Evolutionary conservation across 2,888 invertebrate genomes (phyloP), one percentile per base, ranked within the genome.

Genomic region (Euplagia quadripunctaria): DNA sequence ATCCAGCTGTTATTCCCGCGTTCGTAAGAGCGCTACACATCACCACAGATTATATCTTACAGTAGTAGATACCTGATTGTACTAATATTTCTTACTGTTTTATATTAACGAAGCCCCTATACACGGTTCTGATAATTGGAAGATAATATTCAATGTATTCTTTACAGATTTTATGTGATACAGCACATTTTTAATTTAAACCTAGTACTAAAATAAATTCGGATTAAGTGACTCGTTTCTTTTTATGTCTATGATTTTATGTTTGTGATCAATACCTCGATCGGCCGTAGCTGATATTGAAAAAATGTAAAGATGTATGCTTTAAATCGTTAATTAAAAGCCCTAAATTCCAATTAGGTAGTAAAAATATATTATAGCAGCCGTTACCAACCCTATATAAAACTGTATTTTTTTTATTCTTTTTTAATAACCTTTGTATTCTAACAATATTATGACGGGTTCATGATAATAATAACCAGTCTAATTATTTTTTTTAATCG

Each of bases 41-140:
- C 73, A 79, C 80, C 76, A 79, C 79, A 82, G 89, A 89, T 88
- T 86, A 86, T 82, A 88, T 90, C 88, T 86, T 76, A 81, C 83
- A 83, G 81, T 81, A 85, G 84, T 81, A 75, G 63, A 46, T 78
- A 77, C 68, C 70, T 78, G 68, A 73, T 69, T 73, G 68, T 46
- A 31, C 64, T 65, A 73, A 64, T 84, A 84, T 78, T 77, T 84
- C 77, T 82, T 82, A 80, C 81, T 82, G 79, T 83, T 85, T 85
- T 84, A 81, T 82, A 82, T 83, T 80, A 82, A 81, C 76, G 82
- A 76, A 77, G 76, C 79, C 81, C 79, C 76, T 83, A 83, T 82
- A 61, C 81, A 84, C 73, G 78, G 80, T 82, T 81, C 78, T 79
- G 86, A 88, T 83, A 83, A 82, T 83, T 82, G 79, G 70, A 77